phyloP scores from a whole-genome alignment of 2,113 vertebrate genomes.

The Catharus minimus region DNA sequence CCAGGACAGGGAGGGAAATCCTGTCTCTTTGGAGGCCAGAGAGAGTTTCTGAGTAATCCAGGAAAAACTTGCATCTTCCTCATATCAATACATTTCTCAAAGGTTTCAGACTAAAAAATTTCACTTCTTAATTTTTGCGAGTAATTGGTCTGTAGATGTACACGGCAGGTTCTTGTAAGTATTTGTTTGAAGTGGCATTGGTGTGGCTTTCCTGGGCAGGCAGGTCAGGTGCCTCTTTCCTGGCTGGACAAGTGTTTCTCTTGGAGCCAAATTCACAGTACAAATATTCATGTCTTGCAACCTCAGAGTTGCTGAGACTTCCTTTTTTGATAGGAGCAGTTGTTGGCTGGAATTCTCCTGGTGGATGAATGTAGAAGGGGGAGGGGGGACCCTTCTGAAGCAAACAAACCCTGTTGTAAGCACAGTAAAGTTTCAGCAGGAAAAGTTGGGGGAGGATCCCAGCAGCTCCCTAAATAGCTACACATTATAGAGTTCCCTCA shows the following conservation, averaged over 20 bases:
- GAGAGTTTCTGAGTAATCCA: background rate
- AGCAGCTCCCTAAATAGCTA: background rate
- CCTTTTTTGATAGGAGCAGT: slow-evolving; percentile 23
- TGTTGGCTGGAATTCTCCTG: slow-evolving; percentile 28
- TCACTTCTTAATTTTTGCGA: background rate
- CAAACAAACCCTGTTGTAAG: background rate
- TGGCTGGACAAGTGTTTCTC: slow-evolving; percentile 36
- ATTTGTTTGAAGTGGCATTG: slow-evolving; percentile 30
- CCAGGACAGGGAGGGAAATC: background rate
- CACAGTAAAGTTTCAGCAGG: background rate
- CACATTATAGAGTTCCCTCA: background rate
- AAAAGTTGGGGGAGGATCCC: background rate
- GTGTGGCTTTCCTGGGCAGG: slow-evolving; percentile 40
- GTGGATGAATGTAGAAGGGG: background rate
- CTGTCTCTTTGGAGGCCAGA: background rate
- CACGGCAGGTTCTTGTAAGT: background rate
- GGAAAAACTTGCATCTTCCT: slow-evolving; percentile 3
- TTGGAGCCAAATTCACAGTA: slow-evolving; percentile 30
- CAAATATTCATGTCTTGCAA: slow-evolving; percentile 9
- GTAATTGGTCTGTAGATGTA: background rate
- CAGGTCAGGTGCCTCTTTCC: slow-evolving; percentile 44
- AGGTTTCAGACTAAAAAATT: background rate
- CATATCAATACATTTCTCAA: background rate
- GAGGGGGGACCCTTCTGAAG: background rate
- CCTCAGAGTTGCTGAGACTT: slow-evolving; percentile 2